phyloP scores from a whole-genome alignment of 2,797 vertebrate genomes.

The Gouania willdenowi region DNA sequence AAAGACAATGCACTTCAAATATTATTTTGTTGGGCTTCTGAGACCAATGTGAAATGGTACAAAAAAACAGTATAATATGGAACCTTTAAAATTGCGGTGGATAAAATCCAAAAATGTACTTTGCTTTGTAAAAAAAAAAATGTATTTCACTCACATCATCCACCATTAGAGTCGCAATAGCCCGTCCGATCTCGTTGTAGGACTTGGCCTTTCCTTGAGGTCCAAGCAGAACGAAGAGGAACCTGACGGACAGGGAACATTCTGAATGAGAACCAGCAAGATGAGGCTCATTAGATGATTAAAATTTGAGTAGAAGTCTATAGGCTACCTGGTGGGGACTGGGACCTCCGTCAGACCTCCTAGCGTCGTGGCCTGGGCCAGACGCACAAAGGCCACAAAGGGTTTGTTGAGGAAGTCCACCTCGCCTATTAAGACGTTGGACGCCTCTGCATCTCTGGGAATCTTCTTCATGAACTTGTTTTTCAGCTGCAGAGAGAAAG shows the following conservation, averaged over 20 bases:
- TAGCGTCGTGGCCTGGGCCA: conserved; percentile 89
- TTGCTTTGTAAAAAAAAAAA: no score
- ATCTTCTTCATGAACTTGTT: conserved; percentile 99
- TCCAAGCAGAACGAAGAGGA: conserved; percentile 75
- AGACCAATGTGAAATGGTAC: no score
- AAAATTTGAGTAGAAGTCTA: no score
- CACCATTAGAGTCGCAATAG: conserved; percentile 96
- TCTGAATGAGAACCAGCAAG: no score
- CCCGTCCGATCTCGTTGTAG: conserved; percentile 95
- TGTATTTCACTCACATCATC: conserved; percentile 93
- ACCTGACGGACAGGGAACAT: no score
- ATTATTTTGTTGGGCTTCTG: no score
- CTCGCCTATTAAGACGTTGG: conserved; percentile 93
- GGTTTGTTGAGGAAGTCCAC: conserved; percentile 95
- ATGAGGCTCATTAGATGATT: no score
- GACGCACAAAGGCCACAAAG: conserved; percentile 91
- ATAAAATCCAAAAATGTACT: no score
- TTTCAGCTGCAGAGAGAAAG: conserved; percentile 74
- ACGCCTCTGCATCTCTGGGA: conserved; percentile 93
- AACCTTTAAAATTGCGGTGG: no score
- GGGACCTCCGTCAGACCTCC: conserved; percentile 93
- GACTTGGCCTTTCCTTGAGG: conserved; percentile 93
- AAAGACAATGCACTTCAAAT: no score
- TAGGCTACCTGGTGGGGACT: conserved; percentile 92
- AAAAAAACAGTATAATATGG: no score